Evolutionary conservation across 2,113 vertebrate species (phyloP).

Genomic region (Ochotona princeps): DNA sequence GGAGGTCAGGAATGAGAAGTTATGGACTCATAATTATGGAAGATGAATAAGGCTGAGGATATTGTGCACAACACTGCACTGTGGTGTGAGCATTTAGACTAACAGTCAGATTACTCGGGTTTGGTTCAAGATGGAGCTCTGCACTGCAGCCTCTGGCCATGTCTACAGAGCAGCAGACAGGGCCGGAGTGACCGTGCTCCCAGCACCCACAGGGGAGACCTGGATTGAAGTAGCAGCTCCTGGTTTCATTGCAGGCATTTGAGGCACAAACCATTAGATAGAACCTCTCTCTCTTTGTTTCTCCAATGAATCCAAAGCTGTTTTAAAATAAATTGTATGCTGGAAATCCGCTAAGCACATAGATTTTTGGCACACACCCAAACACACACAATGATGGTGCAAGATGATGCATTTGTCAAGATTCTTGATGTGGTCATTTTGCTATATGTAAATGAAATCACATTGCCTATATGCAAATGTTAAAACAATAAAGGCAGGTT

Average conservation of each 20-base stretch:
- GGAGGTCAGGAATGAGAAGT: background rate
- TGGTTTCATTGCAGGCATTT: too few relatives aligned
- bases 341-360: background rate
- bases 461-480: background rate
- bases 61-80: background rate
- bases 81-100: too few relatives aligned
- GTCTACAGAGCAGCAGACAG: too few relatives aligned
- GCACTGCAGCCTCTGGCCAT: too few relatives aligned
- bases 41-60: background rate
- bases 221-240: too few relatives aligned
- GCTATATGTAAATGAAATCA: background rate
- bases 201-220: too few relatives aligned
- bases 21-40: background rate
- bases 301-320: too few relatives aligned
- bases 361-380: background rate
- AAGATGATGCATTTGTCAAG: background rate
- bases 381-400: background rate
- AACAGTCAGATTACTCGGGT: too few relatives aligned
- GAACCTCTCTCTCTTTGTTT: too few relatives aligned
- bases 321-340: background rate
- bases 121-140: too few relatives aligned
- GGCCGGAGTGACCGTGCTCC: too few relatives aligned
- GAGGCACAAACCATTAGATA: too few relatives aligned
- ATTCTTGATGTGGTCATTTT: background rate
- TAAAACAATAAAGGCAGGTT: background rate